Evolutionary conservation across 2,113 vertebrate genomes (phyloP).

Genomic region (Uropsilus gracilis): DNA sequence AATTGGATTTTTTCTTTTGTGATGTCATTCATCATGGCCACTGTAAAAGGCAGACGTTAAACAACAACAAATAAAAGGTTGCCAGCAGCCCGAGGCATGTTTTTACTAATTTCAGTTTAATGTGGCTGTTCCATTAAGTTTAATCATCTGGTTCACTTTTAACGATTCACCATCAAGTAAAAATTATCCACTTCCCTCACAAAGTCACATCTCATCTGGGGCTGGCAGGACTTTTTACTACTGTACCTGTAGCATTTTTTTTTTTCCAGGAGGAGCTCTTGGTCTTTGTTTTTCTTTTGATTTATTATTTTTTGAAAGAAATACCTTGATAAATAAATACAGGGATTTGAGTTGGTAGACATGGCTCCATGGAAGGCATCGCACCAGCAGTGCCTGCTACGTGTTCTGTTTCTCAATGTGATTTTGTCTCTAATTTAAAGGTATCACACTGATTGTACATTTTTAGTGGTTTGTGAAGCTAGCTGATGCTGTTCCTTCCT

Average conservation of each 20-base stretch:
- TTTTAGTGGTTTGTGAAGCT: background rate
- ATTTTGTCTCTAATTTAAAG: slow-evolving; percentile 25
- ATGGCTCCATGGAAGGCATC: background rate
- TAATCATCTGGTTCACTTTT: slow-evolving; percentile 82
- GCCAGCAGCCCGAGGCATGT: slow-evolving; percentile 77
- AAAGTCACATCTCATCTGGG: slow-evolving; percentile 39
- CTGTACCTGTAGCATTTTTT: background rate
- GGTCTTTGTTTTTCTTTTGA: background rate
- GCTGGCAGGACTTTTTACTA: background rate
- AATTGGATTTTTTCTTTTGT: slow-evolving; percentile 79
- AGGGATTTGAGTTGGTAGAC: background rate
- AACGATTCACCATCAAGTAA: slow-evolving; percentile 78
- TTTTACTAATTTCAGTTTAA: slow-evolving; percentile 84
- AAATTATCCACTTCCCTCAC: slow-evolving; percentile 48
- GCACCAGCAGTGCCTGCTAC: background rate
- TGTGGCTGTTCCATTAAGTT: slow-evolving; percentile 79
- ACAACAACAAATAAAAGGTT: slow-evolving; percentile 83
- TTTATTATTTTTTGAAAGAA: background rate
- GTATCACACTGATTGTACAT: background rate
- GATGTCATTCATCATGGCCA: slow-evolving; percentile 81
- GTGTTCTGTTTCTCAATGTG: background rate
- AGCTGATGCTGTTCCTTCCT: background rate
- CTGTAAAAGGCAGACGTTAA: slow-evolving; percentile 77
- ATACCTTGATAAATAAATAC: background rate
- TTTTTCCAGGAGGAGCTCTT: background rate